Conservation (phyloP, 2,113 vertebrate species). For the Mustela nigripes region DNA sequence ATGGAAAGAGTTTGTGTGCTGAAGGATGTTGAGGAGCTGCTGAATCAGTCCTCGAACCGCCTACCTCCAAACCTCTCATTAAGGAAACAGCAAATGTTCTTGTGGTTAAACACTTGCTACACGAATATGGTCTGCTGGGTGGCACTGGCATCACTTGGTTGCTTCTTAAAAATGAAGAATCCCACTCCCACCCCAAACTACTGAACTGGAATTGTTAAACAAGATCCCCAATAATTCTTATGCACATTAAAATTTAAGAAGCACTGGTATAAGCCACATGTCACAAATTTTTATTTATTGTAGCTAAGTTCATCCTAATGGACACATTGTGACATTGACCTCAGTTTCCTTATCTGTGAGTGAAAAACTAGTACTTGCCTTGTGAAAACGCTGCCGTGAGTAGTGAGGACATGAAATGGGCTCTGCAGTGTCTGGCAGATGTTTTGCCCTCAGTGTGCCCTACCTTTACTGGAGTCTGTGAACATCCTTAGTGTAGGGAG, state of each 20-base stretch:
- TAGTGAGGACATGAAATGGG: neutral
- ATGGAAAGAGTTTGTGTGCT: neutral
- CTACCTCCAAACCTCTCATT: constrained; percentile 29
- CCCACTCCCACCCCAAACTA: neutral
- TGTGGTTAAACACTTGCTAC: constrained; percentile 44
- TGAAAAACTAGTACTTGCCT: neutral
- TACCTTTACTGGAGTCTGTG: neutral
- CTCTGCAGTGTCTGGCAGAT: neutral
- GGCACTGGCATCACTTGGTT: neutral
- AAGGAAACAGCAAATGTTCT: neutral
- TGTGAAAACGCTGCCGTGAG: neutral
- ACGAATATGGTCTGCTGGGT: neutral
- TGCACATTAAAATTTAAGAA: constrained; percentile 5
- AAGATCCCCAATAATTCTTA: neutral
- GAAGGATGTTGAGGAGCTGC: constrained; percentile 27
- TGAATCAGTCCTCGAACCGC: neutral
- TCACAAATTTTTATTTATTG: constrained; percentile 45
- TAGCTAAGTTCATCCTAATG: neutral
- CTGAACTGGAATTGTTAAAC: constrained; percentile 49
- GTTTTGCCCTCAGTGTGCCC: neutral
- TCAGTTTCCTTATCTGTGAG: neutral
- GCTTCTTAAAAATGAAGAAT: constrained; percentile 29
- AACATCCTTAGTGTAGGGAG: neutral
- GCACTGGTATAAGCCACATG: neutral
- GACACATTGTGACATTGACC: neutral